Evolutionary conservation across 1,140 invertebrate genomes (phyloP), one percentile per base, ranked within the genome.

Genomic region (Drosophila rhopaloa): DNA sequence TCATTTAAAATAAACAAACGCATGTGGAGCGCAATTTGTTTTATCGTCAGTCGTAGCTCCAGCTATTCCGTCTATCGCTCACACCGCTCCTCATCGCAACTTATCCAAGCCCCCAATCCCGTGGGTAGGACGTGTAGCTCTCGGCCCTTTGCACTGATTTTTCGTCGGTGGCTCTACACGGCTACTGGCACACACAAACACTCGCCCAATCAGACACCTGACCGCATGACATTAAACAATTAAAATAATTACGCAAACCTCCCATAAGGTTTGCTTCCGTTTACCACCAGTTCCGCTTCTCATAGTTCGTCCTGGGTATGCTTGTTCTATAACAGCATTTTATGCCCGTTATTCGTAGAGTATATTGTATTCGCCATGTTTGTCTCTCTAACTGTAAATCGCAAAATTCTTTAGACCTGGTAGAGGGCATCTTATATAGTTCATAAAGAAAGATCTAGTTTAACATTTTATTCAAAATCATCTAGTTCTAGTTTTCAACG

Each of bases 221-320:
- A 86, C 86, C 86, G 70, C 82, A 86, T 90, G 81, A 90, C 86
- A 90, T 90, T 86, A 86, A 90, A 90, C 86, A 90, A 90, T 90
- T 90, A 90, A 90, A 90, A 90, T 90, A 90, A 90, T 83, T 86
- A 90, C 81, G 66, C 79, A 80, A 80, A 80, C 72, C 76, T 83
- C 81, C 81, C 76, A 73, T 61, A 83, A 85, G 86, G 86, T 79
- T 90, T 77, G 86, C 71, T 63, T 68, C 79, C 66, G 79, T 70
- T 80, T 63, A 53, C 66, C 48, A 61, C 53, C 50, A 54, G 76
- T 46, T 24, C 32, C 50, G 46, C n/a, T n/a, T 10, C 19, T 6
- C 8, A 2, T 44, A 44, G 43, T 9, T 44, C 16, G 10, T 9
- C 0, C 40, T 14, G n/a, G 40, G n/a, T 41, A 8, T 41, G 40